phyloP scores from a whole-genome alignment of 2,113 vertebrate genomes.

The Tinamus guttatus region DNA sequence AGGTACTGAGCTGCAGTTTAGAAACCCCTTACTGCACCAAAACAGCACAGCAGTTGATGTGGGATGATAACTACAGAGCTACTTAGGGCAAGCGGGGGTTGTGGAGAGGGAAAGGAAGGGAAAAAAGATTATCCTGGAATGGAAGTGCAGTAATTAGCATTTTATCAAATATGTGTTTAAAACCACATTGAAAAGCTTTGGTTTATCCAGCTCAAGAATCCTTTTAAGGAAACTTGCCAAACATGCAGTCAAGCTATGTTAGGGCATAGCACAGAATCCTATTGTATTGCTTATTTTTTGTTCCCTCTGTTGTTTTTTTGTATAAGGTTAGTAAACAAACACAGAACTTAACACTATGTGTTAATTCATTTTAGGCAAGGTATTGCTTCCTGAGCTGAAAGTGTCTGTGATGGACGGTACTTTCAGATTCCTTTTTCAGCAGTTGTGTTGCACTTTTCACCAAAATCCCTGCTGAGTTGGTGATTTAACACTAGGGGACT shows the following conservation, averaged over 20 bases:
- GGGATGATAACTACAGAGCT: neutral
- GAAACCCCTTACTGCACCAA: neutral
- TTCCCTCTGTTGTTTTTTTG: neutral
- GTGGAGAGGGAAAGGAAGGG: no score
- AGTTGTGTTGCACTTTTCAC: neutral
- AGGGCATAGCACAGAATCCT: neutral
- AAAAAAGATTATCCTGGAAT: neutral
- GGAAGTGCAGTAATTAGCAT: neutral
- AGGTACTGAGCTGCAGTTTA: neutral
- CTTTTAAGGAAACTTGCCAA: neutral
- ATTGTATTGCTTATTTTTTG: neutral
- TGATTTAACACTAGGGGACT: neutral
- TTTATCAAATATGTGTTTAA: neutral
- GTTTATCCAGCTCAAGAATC: neutral
- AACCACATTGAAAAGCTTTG: neutral
- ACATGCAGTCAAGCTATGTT: neutral
- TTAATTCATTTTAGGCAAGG: neutral
- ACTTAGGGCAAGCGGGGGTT: neutral
- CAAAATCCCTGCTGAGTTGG: neutral
- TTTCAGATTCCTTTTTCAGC: neutral
- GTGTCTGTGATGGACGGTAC: neutral
- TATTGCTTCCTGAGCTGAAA: neutral
- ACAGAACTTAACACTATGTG: neutral
- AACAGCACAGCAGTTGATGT: neutral
- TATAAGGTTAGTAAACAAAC: neutral